Evolutionary conservation across 2,888 invertebrate genomes (phyloP), one percentile per base, ranked within the genome.

Genomic region (Dryobota labecula): DNA sequence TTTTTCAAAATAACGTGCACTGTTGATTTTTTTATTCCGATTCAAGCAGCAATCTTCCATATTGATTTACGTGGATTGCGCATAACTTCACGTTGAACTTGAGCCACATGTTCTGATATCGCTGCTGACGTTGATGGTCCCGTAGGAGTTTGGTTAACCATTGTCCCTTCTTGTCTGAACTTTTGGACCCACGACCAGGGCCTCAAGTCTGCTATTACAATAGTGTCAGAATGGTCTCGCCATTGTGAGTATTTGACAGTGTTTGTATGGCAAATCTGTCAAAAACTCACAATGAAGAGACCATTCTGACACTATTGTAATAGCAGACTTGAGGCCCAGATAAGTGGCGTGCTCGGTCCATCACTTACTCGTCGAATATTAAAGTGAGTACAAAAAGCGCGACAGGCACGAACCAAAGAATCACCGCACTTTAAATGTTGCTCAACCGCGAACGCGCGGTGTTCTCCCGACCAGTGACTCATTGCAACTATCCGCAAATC

Each of bases 41-140:
- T 47, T 11, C 47, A 47, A 11, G 47, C 47, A n/a, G 47, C n/a
- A 47, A 47, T 47, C n/a, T n/a, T 47, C 47, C n/a, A n/a, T 47
- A 47, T 47, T n/a, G n/a, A 47, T n/a, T 47, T 47, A 45, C 45
- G 45, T 45, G 20, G 9, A 20, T 45, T 45, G 45, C 45, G 20
- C 20, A 20, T 20, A 47, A 47, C n/a, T 47, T n/a, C n/a, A 47
- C 47, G 47, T n/a, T n/a, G n/a, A 47, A 47, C n/a, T n/a, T n/a
- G 47, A 47, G 47, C 47, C 47, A n/a, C 47, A n/a, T 47, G 47
- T 47, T 47, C 47, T 47, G 47, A 47, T 47, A n/a, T n/a, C 47
- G 11, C 47, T 47, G 47, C 47, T 47, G n/a, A n/a, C 47, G 47
- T 47, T n/a, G n/a, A n/a, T n/a, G 47, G 47, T n/a, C 47, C 47